Evolutionary conservation across 2,888 invertebrate genomes (phyloP).

Genomic region (Orthosia gracilis): DNA sequence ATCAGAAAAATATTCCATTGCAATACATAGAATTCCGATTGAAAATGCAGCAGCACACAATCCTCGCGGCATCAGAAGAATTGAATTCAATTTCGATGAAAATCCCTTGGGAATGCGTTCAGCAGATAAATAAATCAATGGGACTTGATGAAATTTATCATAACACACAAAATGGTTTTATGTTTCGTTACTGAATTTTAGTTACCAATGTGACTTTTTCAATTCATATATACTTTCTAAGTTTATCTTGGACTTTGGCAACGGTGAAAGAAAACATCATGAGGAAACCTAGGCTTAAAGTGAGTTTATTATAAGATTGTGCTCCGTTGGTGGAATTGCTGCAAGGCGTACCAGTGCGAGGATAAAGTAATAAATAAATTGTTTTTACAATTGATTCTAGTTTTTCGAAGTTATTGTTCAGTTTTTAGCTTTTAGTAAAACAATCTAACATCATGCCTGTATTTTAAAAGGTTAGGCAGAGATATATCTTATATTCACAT

Average conservation of each 20-base stretch:
- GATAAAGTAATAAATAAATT: no score
- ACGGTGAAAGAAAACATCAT: no score
- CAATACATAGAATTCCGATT: constrained; percentile 30
- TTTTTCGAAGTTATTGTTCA: not conserved
- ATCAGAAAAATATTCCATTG: constrained; percentile 47
- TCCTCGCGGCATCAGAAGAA: constrained; percentile 19
- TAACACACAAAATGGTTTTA: not conserved
- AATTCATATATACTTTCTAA: no score
- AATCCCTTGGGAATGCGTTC: constrained; percentile 37
- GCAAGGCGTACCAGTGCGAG: no score
- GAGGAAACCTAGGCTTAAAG: no score
- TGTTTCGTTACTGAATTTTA: not conserved
- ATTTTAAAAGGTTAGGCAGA: no score
- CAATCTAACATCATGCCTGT: no score
- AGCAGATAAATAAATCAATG: constrained; percentile 48
- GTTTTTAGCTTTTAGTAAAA: not conserved
- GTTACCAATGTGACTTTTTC: no score
- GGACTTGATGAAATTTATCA: constrained; percentile 6
- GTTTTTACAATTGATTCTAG: not conserved
- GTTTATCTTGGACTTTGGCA: no score
- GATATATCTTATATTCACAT: no score
- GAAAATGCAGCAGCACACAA: constrained; percentile 38
- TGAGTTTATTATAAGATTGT: no score
- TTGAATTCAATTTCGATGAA: constrained; percentile 45
- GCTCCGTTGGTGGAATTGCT: no score